phyloP scores from a whole-genome alignment of 2,113 vertebrate species.

The Oryzias melastigma region DNA sequence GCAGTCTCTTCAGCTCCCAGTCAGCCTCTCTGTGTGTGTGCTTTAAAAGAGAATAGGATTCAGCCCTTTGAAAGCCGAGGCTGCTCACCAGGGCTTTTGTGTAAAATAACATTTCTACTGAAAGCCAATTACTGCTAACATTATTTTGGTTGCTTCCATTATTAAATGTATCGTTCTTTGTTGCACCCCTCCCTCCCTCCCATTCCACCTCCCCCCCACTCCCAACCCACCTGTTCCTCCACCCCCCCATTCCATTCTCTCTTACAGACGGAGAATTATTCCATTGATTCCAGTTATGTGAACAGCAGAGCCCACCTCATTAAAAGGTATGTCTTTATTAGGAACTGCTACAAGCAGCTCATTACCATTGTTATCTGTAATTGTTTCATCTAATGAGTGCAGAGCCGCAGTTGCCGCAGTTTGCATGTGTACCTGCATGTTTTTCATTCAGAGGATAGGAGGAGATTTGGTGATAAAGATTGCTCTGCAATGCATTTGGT shows the following conservation, averaged over 20 bases:
- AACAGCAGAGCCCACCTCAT: conserved; percentile 99
- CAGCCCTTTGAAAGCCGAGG: conserved; percentile 70
- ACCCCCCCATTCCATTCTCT: conserved; percentile 45
- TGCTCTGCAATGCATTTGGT: no score
- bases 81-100: conserved; percentile 74
- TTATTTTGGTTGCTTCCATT: conserved; percentile 76
- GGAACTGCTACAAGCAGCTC: conserved; percentile 66
- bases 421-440: conserved; percentile 50
- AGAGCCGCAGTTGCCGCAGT: conserved; percentile 44
- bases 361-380: conserved; percentile 71
- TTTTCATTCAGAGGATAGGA: conserved; percentile 31
- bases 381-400: conserved; percentile 71
- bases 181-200: conserved; percentile 60
- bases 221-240: conserved; percentile 36
- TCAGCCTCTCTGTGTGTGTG: conserved; percentile 63
- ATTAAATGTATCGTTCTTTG: conserved; percentile 78
- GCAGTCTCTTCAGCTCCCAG: conserved; percentile 59
- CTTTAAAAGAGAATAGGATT: conserved; percentile 73
- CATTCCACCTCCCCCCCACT: conserved; percentile 38
- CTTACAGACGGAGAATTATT: conserved; percentile 97
- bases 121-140: conserved; percentile 78
- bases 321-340: conserved; percentile 93
- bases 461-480: conserved; percentile 36
- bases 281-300: conserved; percentile 98
- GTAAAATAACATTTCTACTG: conserved; percentile 79